Evolutionary conservation across 2,113 vertebrate species (phyloP).

Genomic region (zebrafish (Danio rerio)): DNA sequence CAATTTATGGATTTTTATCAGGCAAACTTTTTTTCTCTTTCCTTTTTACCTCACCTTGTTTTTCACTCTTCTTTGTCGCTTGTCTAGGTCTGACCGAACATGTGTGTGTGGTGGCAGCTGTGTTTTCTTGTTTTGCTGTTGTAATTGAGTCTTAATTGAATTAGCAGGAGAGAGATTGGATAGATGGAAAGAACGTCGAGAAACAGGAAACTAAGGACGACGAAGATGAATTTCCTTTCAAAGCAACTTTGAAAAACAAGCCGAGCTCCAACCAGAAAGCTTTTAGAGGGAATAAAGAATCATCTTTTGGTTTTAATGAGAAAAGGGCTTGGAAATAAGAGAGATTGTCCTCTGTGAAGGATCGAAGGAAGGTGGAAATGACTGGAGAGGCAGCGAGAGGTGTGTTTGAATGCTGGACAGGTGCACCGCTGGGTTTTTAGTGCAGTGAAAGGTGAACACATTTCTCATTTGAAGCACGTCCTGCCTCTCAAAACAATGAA

Average conservation of each 20-base stretch:
- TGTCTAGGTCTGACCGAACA: conserved; percentile 47
- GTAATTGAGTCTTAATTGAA: conserved; percentile 88
- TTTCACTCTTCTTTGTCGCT: not conserved
- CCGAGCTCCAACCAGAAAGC: conserved; percentile 53
- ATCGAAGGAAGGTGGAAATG: conserved; percentile 52
- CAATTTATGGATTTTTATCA: not conserved
- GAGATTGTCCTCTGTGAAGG: conserved; percentile 66
- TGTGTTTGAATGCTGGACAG: conserved; percentile 69
- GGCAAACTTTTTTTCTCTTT: not conserved
- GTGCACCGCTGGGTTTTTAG: conserved; percentile 50
- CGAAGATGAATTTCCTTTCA: conserved; percentile 60
- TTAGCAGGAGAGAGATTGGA: conserved; percentile 76
- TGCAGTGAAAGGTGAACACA: conserved; percentile 29
- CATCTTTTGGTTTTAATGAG: conserved; percentile 59
- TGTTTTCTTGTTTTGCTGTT: conserved; percentile 71
- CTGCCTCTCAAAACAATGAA: conserved; percentile 17
- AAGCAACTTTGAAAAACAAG: conserved; percentile 59
- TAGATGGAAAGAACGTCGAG: conserved; percentile 59
- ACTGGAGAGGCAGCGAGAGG: conserved; percentile 64
- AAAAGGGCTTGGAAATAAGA: conserved; percentile 44
- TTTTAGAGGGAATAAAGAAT: conserved; percentile 63
- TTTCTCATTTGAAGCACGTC: conserved; percentile 33
- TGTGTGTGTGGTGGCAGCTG: conserved; percentile 47
- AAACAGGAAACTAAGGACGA: conserved; percentile 38
- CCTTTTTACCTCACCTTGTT: not conserved